Evolutionary conservation across 2,888 invertebrate genomes (phyloP).

Genomic region (Deroplatys truncata): DNA sequence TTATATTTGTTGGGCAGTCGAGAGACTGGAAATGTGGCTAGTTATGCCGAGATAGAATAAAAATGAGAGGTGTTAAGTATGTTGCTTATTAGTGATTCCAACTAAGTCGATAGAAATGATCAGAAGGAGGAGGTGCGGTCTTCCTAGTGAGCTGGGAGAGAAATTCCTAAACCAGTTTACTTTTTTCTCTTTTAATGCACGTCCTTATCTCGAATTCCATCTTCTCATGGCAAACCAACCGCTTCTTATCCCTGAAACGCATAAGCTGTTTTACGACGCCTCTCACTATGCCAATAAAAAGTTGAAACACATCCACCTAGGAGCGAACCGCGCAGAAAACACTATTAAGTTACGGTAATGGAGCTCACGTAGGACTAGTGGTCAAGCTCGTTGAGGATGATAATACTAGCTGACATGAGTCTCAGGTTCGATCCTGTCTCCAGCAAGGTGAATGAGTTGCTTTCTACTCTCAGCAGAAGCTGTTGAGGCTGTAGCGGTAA

Average conservation of each 20-base stretch:
- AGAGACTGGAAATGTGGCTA: not conserved
- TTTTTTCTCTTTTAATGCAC: not conserved
- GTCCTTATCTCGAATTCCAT: not conserved
- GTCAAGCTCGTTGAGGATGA: too few relatives aligned
- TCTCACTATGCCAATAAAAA: not conserved
- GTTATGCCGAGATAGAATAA: not conserved
- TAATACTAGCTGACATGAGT: too few relatives aligned
- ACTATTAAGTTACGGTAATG: not conserved
- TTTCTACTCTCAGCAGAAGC: too few relatives aligned
- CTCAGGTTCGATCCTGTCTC: too few relatives aligned
- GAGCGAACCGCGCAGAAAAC: not conserved
- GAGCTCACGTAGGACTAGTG: too few relatives aligned
- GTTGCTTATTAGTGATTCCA: not conserved
- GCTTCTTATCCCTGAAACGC: not conserved
- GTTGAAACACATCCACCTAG: not conserved
- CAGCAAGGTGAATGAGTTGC: too few relatives aligned
- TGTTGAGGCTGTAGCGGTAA: too few relatives aligned
- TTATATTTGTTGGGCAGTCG: not conserved
- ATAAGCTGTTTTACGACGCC: not conserved
- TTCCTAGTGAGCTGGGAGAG: not conserved
- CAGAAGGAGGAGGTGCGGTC: not conserved
- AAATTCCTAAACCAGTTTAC: not conserved
- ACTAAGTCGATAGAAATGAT: not conserved
- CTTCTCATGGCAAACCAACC: not conserved
- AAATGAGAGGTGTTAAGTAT: not conserved